Evolutionary conservation across 2,888 invertebrate genomes (phyloP), one percentile per base, ranked within the genome.

Genomic region (Apamea sordens): DNA sequence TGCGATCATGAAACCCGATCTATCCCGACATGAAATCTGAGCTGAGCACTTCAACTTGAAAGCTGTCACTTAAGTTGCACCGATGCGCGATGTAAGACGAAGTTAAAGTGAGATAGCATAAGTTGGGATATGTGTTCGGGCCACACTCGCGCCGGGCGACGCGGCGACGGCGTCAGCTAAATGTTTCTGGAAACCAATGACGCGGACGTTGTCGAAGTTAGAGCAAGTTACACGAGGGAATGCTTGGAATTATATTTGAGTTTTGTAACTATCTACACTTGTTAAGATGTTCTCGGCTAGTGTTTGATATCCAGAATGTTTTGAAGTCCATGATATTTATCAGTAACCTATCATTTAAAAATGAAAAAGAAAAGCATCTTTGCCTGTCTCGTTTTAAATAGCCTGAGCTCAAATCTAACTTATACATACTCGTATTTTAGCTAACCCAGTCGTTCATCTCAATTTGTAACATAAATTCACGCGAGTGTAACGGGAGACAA

Each of bases 41-140:
- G 83, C 36, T 56, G 41, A 73, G 80, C 86, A 79, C 79, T 86
- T 77, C 59, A 85, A 83, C 68, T 84, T 59, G 74, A 73, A 73
- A 80, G 72, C 77, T 67, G 80, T 80, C 84, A 67, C 80, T 83
- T 74, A 77, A 80, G n/a, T 70, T 77, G 72, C 67, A 61, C 61
- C 68, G 70, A 73, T n/a, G n/a, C n/a, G n/a, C n/a, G n/a, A n/a
- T 53, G 70, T 69, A 61, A 81, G 86, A 78, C 64, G 44, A 70
- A 82, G 73, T 86, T 79, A 36, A 74, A 82, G 75, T 70, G 65
- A 75, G 76, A 80, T 74, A 64, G 76, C 47, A 70, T 67, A 77
- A 83, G 69, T 85, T 80, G 73, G 63, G 59, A 73, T 44, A 73
- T 85, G 77, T 75, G 67, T 71, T 13, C 63, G 28, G 71, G 79